Evolutionary conservation across 2,797 vertebrate species (phyloP).

Genomic region (Delichon dasypus): DNA sequence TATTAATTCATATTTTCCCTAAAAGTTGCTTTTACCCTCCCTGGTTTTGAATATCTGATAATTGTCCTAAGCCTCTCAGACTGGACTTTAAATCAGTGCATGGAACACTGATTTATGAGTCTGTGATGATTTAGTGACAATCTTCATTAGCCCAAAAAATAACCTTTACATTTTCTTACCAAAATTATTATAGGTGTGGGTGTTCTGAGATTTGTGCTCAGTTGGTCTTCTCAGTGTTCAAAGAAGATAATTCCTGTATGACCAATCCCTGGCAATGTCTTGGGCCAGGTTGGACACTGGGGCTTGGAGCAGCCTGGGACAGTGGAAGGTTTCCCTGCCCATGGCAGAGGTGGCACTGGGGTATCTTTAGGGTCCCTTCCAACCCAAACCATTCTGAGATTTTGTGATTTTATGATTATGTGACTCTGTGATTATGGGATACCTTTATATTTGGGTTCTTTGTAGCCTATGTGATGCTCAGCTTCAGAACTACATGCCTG

Average conservation of each 20-base stretch:
- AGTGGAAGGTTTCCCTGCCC: not conserved
- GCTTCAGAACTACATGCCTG: rapidly evolving
- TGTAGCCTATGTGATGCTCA: no score
- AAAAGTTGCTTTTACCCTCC: rapidly evolving
- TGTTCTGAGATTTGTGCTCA: not conserved
- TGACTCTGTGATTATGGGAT: not conserved
- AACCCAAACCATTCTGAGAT: not conserved
- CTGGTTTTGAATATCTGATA: not conserved
- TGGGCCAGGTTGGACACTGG: not conserved
- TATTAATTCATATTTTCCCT: not conserved
- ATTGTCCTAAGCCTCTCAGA: not conserved
- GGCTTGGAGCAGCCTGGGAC: not conserved
- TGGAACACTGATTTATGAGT: not conserved
- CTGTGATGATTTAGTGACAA: not conserved
- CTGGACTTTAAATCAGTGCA: not conserved
- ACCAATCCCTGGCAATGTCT: not conserved
- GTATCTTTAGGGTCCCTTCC: not conserved
- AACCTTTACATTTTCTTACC: not conserved
- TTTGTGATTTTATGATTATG: no score
- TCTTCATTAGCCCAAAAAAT: not conserved
- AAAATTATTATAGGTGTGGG: not conserved
- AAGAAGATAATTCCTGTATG: not conserved
- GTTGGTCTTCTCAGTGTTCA: not conserved
- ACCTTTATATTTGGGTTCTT: not conserved
- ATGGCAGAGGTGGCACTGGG: not conserved